Evolutionary conservation across 2,797 vertebrate genomes (phyloP).

Genomic region (Gallirallus australis): DNA sequence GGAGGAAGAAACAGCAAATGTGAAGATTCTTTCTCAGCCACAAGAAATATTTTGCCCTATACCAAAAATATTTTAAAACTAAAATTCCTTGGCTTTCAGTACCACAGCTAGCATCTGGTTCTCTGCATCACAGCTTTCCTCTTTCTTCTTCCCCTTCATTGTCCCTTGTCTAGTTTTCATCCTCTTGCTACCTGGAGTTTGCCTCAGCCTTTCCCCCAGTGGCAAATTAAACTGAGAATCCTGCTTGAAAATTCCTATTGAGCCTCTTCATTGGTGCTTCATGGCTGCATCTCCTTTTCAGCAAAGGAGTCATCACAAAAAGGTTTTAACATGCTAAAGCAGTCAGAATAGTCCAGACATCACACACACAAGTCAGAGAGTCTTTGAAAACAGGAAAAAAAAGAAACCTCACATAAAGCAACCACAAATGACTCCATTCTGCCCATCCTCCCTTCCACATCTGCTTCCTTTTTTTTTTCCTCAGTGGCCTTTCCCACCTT

Average conservation of each 20-base stretch:
- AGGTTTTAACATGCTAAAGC: neutral
- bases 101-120: neutral
- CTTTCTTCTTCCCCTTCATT: neutral
- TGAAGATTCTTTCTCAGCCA: neutral
- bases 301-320: neutral
- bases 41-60: neutral
- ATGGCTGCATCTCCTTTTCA: neutral
- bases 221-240: constrained; percentile 12
- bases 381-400: neutral
- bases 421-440: neutral
- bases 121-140: neutral
- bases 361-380: neutral
- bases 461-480: neutral
- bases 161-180: neutral
- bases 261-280: neutral
- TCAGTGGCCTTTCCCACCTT: neutral
- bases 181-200: neutral
- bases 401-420: neutral
- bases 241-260: neutral
- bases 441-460: neutral
- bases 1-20: neutral
- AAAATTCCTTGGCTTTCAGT: neutral
- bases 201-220: neutral
- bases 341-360: neutral
- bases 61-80: neutral